These are phyloP conservation scores for Creontiades dilutus DNA, from an alignment of 2,888 invertebrate species.

Conservation along the genomic window DNA sequence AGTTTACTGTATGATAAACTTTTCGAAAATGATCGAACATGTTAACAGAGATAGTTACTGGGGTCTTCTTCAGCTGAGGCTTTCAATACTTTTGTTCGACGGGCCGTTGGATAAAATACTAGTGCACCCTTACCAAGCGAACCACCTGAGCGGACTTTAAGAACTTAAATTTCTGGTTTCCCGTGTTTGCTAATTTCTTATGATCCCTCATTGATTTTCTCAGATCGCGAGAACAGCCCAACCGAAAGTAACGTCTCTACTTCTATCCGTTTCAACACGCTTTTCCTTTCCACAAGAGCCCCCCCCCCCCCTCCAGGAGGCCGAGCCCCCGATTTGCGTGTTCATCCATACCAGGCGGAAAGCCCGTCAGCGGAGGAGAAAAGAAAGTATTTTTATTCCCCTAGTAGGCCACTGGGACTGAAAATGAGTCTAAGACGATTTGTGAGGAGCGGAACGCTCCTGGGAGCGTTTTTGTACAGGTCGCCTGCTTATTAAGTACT, in stretches of 20 bases:
- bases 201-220: too few relatives aligned
- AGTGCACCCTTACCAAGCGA: too few relatives aligned
- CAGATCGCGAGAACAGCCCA: not conserved
- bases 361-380: not conserved
- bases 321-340: constrained; percentile 14
- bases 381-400: constrained; percentile 29
- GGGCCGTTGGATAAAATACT: too few relatives aligned
- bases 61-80: too few relatives aligned
- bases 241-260: not conserved
- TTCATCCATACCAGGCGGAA: constrained; percentile 25
- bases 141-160: too few relatives aligned
- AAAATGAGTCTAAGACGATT: constrained; percentile 35
- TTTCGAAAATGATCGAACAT: too few relatives aligned
- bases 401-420: constrained; percentile 34
- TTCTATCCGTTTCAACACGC: not conserved
- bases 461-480: not conserved
- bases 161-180: too few relatives aligned
- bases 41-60: too few relatives aligned
- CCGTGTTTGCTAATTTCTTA: too few relatives aligned
- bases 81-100: too few relatives aligned
- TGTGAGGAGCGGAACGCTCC: not conserved
- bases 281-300: constrained; percentile 14
- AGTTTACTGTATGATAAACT: too few relatives aligned
- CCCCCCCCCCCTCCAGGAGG: not conserved
- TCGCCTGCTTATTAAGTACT: constrained; percentile 13